Percentiles rank a stretch among this genome's conserved stretches.
phyloP scores from a whole-genome alignment of 1,140 invertebrate genomes.

The Aphaenogaster ashmeadi region DNA sequence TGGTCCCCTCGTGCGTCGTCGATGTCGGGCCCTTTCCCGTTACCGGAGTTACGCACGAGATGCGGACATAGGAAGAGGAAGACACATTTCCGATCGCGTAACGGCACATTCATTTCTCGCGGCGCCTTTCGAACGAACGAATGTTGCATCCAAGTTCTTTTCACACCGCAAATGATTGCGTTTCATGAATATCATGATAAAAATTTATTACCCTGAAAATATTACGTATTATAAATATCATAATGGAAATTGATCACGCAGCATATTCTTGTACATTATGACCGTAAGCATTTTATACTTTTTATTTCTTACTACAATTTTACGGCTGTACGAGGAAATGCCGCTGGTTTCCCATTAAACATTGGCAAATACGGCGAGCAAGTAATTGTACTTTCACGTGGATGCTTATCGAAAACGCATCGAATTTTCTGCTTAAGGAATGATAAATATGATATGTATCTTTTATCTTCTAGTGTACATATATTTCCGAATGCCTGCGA shows the following conservation, averaged over 20 bases:
- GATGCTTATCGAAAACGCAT: slow-evolving; percentile 53
- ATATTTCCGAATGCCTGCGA: slow-evolving; percentile 32
- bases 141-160: neutral
- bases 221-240: neutral
- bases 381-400: slow-evolving; percentile 56
- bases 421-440: slow-evolving; percentile 45
- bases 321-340: neutral
- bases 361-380: neutral
- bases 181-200: neutral
- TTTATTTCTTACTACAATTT: neutral
- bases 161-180: neutral
- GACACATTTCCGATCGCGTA: slow-evolving; percentile 47
- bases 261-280: neutral
- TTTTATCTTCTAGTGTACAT: neutral
- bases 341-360: slow-evolving; percentile 2
- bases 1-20: slow-evolving; percentile 7
- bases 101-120: slow-evolving; percentile 21
- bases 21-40: neutral
- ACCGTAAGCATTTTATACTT: neutral
- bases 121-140: neutral
- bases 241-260: neutral
- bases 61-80: slow-evolving; percentile 48
- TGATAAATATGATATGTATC: slow-evolving; percentile 45
- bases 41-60: slow-evolving; percentile 3
- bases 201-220: neutral